These are phyloP conservation scores for Darevskia nairensis DNA, from an alignment of 2,797 vertebrate genomes.

Conservation along the genomic window DNA sequence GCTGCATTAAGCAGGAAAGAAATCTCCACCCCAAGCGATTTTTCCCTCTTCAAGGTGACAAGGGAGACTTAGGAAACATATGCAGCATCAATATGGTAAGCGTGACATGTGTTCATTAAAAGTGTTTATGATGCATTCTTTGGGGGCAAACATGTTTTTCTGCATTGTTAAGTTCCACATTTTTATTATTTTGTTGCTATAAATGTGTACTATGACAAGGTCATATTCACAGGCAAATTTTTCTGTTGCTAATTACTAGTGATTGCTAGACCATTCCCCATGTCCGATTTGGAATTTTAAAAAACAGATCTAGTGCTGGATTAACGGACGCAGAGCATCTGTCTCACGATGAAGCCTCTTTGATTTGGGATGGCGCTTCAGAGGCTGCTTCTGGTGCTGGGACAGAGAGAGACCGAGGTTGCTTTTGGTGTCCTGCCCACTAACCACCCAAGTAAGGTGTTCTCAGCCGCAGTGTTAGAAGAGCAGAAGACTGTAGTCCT, in stretches of 20 bases:
- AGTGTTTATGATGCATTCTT: constrained; percentile 48
- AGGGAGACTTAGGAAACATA: constrained; percentile 1
- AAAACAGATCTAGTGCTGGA: not conserved
- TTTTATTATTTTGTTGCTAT: not conserved
- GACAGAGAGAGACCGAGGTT: too few species aligned
- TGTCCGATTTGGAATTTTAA: not conserved
- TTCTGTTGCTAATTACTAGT: not conserved
- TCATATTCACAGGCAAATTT: not conserved
- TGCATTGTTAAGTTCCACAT: constrained; percentile 50
- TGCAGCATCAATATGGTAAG: constrained; percentile 19
- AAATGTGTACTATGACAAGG: not conserved
- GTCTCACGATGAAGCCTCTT: not conserved
- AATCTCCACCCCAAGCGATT: not conserved
- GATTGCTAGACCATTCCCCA: not conserved
- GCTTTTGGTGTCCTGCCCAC: too few species aligned
- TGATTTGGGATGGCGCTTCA: too few species aligned
- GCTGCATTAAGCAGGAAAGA: not conserved
- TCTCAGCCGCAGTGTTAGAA: too few species aligned
- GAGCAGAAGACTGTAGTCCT: too few species aligned
- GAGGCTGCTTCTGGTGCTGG: too few species aligned
- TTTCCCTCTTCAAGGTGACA: constrained; percentile 17
- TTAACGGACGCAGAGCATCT: too few species aligned
- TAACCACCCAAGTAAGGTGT: too few species aligned
- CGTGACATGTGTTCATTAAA: constrained; percentile 44
- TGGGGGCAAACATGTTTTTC: constrained; percentile 47